Evolutionary conservation across 2,113 vertebrate species (phyloP).

Genomic region (Amazona guildingii): DNA sequence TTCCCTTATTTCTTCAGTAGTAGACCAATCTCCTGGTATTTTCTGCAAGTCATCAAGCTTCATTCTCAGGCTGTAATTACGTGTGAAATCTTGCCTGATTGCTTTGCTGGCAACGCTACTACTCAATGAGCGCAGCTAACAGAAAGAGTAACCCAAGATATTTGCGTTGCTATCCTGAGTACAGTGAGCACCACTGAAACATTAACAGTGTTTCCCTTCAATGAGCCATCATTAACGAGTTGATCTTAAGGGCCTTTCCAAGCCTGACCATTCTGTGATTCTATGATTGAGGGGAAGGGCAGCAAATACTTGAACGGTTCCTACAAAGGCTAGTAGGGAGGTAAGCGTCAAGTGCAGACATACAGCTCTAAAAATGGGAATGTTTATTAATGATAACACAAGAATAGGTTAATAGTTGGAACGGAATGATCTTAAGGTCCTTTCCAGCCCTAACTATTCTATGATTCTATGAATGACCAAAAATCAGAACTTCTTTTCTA

Average conservation of each 20-base stretch:
- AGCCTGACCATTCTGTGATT: not conserved
- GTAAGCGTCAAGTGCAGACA: fast-evolving
- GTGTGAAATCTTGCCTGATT: not conserved
- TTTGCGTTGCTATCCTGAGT: not conserved
- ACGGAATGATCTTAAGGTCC: no score
- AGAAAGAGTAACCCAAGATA: not conserved
- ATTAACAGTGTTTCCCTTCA: not conserved
- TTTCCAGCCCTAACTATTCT: no score
- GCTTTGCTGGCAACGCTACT: not conserved
- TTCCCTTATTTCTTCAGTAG: conserved; percentile 18
- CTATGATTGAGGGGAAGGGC: not conserved
- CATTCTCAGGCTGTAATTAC: not conserved
- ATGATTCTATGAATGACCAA: not conserved
- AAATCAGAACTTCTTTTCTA: not conserved
- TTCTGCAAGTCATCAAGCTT: conserved; percentile 17
- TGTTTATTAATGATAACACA: not conserved
- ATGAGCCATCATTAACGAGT: not conserved
- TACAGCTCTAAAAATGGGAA: not conserved
- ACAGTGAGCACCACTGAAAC: not conserved
- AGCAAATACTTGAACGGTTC: not conserved
- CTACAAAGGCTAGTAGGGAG: not conserved
- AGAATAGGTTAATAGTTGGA: not conserved
- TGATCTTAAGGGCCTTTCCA: not conserved
- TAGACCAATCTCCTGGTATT: conserved; percentile 33
- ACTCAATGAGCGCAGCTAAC: not conserved